A percentile compares a stretch with the other conserved stretches of the same genome.
Evolutionary conservation across 2,888 invertebrate genomes (phyloP).

Genomic region (Phyllotreta striolata): DNA sequence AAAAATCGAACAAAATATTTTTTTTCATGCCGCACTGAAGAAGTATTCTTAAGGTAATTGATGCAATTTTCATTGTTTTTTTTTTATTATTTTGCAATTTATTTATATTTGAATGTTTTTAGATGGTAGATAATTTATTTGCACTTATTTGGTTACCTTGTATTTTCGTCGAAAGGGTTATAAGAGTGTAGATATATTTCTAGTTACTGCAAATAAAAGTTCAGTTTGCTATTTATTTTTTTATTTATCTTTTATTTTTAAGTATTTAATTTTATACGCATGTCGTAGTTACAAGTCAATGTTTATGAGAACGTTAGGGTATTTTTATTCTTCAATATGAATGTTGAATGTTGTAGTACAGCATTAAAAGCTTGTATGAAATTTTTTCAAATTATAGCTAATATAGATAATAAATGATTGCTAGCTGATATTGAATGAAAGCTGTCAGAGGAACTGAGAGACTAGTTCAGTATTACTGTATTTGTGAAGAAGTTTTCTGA

Average conservation of each 20-base stretch:
- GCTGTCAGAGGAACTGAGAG: too few relatives aligned
- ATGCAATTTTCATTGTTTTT: slow-evolving; percentile 45
- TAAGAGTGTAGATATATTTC: slow-evolving; percentile 45
- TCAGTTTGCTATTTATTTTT: slow-evolving; percentile 43
- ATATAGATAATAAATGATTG: too few relatives aligned
- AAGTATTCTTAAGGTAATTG: slow-evolving; percentile 49
- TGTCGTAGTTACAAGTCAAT: slow-evolving; percentile 25
- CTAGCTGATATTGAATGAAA: too few relatives aligned
- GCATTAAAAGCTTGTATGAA: too few relatives aligned
- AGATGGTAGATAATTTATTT: slow-evolving; percentile 53
- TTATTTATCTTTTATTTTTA: slow-evolving; percentile 29
- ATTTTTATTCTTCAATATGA: neutral
- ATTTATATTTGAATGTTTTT: slow-evolving; percentile 47
- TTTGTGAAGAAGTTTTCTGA: too few relatives aligned
- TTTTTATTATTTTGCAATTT: slow-evolving; percentile 41
- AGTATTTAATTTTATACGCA: slow-evolving; percentile 25
- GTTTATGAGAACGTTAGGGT: slow-evolving; percentile 12
- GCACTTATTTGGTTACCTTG: slow-evolving; percentile 53
- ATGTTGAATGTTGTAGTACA: too few relatives aligned
- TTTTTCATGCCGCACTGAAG: slow-evolving; percentile 42
- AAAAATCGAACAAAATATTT: slow-evolving; percentile 35
- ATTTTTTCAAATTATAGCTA: too few relatives aligned
- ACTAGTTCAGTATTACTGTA: too few relatives aligned
- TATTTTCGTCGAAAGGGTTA: slow-evolving; percentile 41
- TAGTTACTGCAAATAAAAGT: slow-evolving; percentile 41